phyloP scores from a whole-genome alignment of 37 sponge, comb jelly and placozoan species.

The Cliona cf. orientalis region DNA sequence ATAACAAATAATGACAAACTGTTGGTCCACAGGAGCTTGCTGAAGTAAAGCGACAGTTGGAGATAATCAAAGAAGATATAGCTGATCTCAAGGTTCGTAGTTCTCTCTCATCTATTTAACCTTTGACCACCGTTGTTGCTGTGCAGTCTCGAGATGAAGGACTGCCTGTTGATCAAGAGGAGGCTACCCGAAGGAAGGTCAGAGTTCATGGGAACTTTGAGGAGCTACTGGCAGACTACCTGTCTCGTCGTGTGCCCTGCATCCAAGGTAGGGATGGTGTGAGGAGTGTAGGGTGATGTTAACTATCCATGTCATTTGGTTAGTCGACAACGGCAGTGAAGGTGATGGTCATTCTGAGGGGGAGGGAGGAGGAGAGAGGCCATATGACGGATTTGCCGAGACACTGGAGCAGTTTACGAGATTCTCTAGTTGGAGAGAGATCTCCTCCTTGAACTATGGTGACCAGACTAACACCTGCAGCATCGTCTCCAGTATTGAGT shows the following conservation, averaged over 20 bases:
- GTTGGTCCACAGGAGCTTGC: slow-evolving; percentile 1
- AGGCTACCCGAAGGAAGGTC: slow-evolving; percentile 5
- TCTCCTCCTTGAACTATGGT: slow-evolving; percentile 53
- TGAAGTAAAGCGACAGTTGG: not conserved
- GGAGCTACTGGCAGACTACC: slow-evolving; percentile 37
- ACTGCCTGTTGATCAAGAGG: not conserved
- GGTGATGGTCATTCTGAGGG: not conserved
- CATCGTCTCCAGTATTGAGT: slow-evolving; percentile 88
- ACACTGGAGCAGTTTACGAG: slow-evolving; percentile 31
- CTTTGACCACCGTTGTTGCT: not conserved
- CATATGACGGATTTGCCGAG: slow-evolving; percentile 19
- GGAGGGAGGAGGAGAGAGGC: not conserved
- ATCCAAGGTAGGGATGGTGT: not conserved
- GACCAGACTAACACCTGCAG: slow-evolving; percentile 32
- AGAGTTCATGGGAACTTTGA: slow-evolving; percentile 40
- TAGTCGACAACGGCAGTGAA: not conserved
- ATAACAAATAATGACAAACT: not conserved
- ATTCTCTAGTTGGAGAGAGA: slow-evolving; percentile 25
- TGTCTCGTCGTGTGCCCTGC: not conserved
- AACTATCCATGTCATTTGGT: not conserved
- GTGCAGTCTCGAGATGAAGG: not conserved
- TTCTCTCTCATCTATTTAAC: too few relatives aligned
- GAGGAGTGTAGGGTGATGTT: not conserved
- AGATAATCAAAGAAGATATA: not conserved
- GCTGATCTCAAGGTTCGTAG: too few relatives aligned